Conservation (phyloP, 2,888 invertebrate genomes). For the Andrena hattorfiana region DNA sequence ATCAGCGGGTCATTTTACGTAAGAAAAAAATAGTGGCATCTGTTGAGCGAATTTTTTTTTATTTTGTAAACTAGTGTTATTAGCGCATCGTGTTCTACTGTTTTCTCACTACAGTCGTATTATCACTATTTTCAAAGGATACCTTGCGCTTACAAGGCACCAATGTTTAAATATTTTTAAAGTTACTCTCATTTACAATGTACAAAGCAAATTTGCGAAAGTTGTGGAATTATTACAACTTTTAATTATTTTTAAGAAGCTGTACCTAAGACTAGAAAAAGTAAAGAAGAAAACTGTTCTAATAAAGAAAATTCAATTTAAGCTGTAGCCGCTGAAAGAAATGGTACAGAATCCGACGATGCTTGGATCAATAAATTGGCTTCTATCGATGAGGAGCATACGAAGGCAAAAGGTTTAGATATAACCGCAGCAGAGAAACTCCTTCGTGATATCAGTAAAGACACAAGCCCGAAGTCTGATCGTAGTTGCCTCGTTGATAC, state of each 20-base stretch:
- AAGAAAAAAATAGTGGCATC: too few species aligned
- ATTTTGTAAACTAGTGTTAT: too few species aligned
- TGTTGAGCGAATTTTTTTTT: too few species aligned
- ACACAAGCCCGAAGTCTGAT: neutral
- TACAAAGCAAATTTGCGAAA: too few species aligned
- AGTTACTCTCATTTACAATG: too few species aligned
- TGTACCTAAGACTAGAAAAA: neutral
- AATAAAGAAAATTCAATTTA: neutral
- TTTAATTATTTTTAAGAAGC: neutral
- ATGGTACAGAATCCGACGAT: neutral
- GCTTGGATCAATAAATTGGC: conserved; percentile 1
- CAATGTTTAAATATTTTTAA: too few species aligned
- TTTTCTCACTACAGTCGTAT: too few species aligned
- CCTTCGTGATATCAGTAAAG: neutral
- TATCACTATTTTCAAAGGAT: too few species aligned
- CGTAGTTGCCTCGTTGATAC: neutral
- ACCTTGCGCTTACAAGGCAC: too few species aligned
- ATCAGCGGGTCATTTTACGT: too few species aligned
- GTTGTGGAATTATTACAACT: neutral
- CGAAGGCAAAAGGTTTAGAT: neutral
- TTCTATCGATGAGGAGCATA: neutral
- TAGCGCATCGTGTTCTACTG: too few species aligned
- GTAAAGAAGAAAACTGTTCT: neutral
- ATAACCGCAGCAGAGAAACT: neutral
- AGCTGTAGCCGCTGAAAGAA: neutral